Evolutionary conservation across 2,888 invertebrate species (phyloP), one percentile per base, ranked within the genome.

Genomic region (Cryptophagus acutangulus): DNA sequence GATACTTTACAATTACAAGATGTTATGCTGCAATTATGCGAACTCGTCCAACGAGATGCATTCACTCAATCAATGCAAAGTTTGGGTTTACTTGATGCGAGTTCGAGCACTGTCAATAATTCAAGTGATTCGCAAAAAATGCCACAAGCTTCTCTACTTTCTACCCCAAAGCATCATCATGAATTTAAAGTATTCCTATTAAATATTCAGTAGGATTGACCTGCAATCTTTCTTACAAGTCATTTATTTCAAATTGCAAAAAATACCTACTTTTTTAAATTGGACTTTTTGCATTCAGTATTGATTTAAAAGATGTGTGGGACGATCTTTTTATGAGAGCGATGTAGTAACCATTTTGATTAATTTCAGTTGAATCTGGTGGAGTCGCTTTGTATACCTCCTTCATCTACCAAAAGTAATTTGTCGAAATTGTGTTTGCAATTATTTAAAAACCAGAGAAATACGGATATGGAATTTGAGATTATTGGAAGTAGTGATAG

Each of bases 381-480:
- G 30, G 75, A 77, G 55, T 76, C 78, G 28, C 58, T 82, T n/a
- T 79, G 79, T 62, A 71, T 75, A 43, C 73, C 81, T 28, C 79
- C 79, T 4, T 64, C 70, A 41, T 71, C 78, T 2, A 67, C 69
- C 41, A 72, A 75, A 34, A 81, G 79, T 58, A 65, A 62, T 35
- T 64, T 81, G 36, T 78, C 81, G 1, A 72, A 74, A 57, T 72
- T 74, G 51, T 75, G 78, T n/a, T 64, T 77, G 15, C 71, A 77
- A 38, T 61, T 81, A 18, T 67, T 81, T 26, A 72, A 73, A 51
- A 74, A 73, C 6, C 73, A 72, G 13, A 65, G 69, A 36, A 70
- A 73, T 45, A 73, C 80, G 3, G 82, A 82, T 62, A 80, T 82
- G 80, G 74, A 77, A 54, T 82, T 82, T 64, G 81, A 82, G 66